Percentiles rank a stretch among this genome's conserved stretches.
These are phyloP conservation scores for Lagopus muta DNA, from an alignment of 2,113 vertebrate genomes.

Conservation along the genomic window DNA sequence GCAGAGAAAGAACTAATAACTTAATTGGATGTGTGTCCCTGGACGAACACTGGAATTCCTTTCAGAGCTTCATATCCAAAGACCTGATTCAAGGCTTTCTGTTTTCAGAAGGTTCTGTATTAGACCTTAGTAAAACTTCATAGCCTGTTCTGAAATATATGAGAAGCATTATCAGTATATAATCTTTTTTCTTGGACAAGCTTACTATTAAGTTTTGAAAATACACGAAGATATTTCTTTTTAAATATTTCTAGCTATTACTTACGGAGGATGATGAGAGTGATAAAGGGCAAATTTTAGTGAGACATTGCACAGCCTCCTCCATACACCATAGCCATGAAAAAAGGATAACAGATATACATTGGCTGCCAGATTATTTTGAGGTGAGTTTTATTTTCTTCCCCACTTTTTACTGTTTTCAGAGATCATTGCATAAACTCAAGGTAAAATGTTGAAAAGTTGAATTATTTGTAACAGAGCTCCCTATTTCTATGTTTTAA, in stretches of 20 bases:
- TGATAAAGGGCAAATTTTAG: constrained; percentile 67
- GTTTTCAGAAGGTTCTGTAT: neutral
- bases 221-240: neutral
- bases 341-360: constrained; percentile 85
- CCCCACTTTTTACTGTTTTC: neutral
- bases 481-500: neutral
- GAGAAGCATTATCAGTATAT: neutral
- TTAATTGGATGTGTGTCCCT: neutral
- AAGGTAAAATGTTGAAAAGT: neutral
- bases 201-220: neutral
- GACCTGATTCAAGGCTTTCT: neutral
- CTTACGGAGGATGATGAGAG: constrained; percentile 50
- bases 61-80: neutral
- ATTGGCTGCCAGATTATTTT: constrained; percentile 86
- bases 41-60: neutral
- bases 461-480: neutral
- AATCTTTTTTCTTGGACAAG: neutral
- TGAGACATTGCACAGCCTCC: constrained; percentile 83
- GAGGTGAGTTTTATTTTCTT: constrained; percentile 79
- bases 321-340: constrained; percentile 81
- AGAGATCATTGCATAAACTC: neutral
- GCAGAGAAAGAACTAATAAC: neutral
- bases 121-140: neutral
- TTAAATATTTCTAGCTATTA: constrained; percentile 63
- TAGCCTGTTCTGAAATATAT: neutral